A percentile compares a stretch with the other conserved stretches of the same genome.
Evolutionary conservation across 2,888 invertebrate genomes (phyloP).

Genomic region (Dryadula phaetusa): DNA sequence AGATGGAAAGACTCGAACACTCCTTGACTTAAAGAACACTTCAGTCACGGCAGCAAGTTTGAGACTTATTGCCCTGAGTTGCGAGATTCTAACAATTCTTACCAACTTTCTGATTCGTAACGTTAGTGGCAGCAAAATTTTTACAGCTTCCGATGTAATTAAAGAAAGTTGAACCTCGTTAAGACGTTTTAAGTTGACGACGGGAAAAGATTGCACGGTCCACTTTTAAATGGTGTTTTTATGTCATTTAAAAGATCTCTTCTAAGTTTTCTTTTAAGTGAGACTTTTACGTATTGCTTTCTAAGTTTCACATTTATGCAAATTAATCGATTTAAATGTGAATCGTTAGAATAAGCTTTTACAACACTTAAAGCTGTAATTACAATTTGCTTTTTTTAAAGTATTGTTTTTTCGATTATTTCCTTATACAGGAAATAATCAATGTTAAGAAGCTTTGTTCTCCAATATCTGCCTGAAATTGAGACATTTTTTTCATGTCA

Average conservation of each 20-base stretch:
- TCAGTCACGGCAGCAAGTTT: constrained; percentile 63
- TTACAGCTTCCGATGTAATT: constrained; percentile 36
- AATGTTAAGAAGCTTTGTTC: too few species aligned
- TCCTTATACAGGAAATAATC: too few species aligned
- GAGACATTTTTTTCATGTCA: too few species aligned
- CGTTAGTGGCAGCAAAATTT: constrained; percentile 32
- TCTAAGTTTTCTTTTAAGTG: constrained; percentile 16
- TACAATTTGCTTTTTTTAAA: too few species aligned
- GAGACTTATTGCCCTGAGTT: constrained; percentile 60
- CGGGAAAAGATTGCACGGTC: constrained; percentile 31
- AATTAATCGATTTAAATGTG: constrained; percentile 9
- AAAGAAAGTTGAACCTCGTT: constrained; percentile 39
- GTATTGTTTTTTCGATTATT: too few species aligned
- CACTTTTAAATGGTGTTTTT: constrained; percentile 20
- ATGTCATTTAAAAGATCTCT: constrained; percentile 21
- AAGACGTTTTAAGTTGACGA: constrained; percentile 38
- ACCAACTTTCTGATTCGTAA: constrained; percentile 31
- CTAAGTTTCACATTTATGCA: not conserved
- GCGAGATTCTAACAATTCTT: constrained; percentile 22
- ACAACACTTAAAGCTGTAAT: not conserved
- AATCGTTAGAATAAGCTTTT: not conserved
- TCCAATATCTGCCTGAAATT: too few species aligned
- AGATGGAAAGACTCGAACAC: constrained; percentile 10
- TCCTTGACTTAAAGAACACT: constrained; percentile 59
- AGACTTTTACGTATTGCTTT: constrained; percentile 6